phyloP scores from a whole-genome alignment of 2,797 vertebrate species.

The Pantherophis alleghaniensis region DNA sequence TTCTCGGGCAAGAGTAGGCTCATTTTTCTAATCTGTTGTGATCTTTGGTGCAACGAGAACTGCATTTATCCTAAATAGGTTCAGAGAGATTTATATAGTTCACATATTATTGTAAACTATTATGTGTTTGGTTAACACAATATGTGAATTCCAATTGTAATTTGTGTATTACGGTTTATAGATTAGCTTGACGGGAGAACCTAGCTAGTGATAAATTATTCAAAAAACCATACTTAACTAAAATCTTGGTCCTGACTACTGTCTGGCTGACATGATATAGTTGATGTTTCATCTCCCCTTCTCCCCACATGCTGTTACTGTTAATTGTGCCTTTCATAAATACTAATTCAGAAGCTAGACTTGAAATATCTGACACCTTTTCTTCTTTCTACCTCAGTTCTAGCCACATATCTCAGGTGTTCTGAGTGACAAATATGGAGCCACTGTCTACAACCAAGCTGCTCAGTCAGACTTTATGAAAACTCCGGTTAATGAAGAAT shows the following conservation, averaged over 20 bases:
- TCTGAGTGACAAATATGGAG: conserved; percentile 12
- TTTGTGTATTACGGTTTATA: neutral
- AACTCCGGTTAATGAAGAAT: conserved; percentile 28
- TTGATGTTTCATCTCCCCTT: neutral
- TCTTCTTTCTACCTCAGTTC: conserved; percentile 55
- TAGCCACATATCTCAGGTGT: conserved; percentile 51
- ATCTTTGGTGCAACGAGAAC: neutral
- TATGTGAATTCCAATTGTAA: neutral
- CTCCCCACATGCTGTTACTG: neutral
- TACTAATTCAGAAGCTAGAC: neutral
- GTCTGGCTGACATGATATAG: neutral
- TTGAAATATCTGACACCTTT: neutral
- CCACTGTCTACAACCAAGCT: conserved; percentile 39
- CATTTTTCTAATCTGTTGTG: neutral
- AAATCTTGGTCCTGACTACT: neutral
- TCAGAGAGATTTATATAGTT: neutral
- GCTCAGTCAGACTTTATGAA: conserved; percentile 36
- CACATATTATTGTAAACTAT: neutral
- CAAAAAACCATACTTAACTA: neutral
- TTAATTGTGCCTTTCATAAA: neutral
- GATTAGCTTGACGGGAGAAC: neutral
- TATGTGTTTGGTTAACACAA: neutral
- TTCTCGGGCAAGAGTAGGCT: neutral
- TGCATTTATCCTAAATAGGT: neutral
- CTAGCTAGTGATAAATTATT: neutral